Evolutionary conservation across 2,113 vertebrate species (phyloP), one percentile per base, ranked within the genome.

Genomic region (Tupaia tana): DNA sequence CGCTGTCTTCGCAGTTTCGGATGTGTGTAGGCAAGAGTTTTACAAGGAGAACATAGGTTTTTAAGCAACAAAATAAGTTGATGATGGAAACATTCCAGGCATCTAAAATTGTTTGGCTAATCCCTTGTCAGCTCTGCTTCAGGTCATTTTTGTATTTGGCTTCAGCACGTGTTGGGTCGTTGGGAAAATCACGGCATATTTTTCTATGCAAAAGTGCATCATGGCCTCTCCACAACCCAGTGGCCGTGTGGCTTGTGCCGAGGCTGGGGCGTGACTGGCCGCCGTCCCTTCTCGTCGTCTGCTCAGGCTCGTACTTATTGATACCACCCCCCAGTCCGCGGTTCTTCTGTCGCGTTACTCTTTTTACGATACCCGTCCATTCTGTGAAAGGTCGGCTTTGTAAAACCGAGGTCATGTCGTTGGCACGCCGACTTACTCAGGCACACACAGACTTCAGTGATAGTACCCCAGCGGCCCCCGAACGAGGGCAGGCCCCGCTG

Each of bases 1-100:
- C 81, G 88, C 15, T 73, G 0, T 96, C 91, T 61, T 93, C 24
- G 63, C 77, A 71, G 20, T 81, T 90, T 66, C 64, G 56, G 64
- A 20, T 19, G 8, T 81, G 15, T 85, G 14, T 22, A 78, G 14
- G 12, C 66, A 56, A 18, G 67, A 71, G 15, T 70, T 89, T 74
- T 80, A 54, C 9, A 80, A 81, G 43, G 64, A 73, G 89, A 66
- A 63, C 66, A 58, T 0, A 18, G 58, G 25, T n/a, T 85, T 91
- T 91, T 83, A 79, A 79, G 54, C 29, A 77, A 25, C 34, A 64
- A 13, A 56, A 12, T 73, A 54, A 74, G 58, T 92, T 88, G 66
- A 74, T 27, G 20, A 19, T 63, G 69, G 67, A 92, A 92, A 70
- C 24, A 56, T 78, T 69, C 29, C 34, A 93, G n/a, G 69, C 54